Percentiles rank a stretch among this genome's conserved stretches.
Conservation (phyloP, 2,797 vertebrate genomes). For the Huso huso region DNA sequence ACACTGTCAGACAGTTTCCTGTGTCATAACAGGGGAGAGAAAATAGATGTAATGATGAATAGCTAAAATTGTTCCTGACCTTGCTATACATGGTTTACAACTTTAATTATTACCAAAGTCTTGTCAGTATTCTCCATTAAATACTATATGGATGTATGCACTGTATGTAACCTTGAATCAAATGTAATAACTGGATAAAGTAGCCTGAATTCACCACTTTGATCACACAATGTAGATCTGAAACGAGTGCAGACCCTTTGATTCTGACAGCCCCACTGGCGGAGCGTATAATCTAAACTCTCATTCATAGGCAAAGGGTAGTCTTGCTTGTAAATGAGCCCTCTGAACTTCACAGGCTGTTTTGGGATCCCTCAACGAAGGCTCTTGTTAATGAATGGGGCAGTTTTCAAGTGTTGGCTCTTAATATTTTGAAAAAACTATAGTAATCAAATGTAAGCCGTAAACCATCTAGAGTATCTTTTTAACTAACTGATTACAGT, state of each 20-base stretch:
- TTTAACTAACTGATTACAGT: conserved; percentile 58
- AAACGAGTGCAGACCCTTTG: too few species aligned
- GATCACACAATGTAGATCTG: too few species aligned
- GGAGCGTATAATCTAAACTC: too few species aligned
- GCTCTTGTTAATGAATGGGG: conserved; percentile 12
- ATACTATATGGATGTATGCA: too few species aligned
- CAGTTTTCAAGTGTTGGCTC: background rate
- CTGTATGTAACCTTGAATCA: too few species aligned
- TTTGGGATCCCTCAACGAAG: background rate
- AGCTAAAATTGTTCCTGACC: conserved; percentile 20
- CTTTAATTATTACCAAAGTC: too few species aligned
- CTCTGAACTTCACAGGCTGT: background rate
- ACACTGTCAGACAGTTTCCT: conserved; percentile 7
- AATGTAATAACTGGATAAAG: too few species aligned
- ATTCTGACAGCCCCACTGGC: too few species aligned
- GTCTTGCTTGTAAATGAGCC: background rate
- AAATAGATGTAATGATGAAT: conserved; percentile 17
- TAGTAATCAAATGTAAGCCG: conserved; percentile 50
- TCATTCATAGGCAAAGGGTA: background rate
- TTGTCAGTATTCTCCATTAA: too few species aligned
- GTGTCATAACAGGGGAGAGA: conserved; percentile 16
- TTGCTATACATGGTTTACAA: conserved; percentile 13
- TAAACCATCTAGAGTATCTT: conserved; percentile 58
- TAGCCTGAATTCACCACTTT: too few species aligned
- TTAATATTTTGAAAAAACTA: conserved; percentile 18